Conservation (phyloP, 2,888 invertebrate species). For the Odontomyia ornata region DNA sequence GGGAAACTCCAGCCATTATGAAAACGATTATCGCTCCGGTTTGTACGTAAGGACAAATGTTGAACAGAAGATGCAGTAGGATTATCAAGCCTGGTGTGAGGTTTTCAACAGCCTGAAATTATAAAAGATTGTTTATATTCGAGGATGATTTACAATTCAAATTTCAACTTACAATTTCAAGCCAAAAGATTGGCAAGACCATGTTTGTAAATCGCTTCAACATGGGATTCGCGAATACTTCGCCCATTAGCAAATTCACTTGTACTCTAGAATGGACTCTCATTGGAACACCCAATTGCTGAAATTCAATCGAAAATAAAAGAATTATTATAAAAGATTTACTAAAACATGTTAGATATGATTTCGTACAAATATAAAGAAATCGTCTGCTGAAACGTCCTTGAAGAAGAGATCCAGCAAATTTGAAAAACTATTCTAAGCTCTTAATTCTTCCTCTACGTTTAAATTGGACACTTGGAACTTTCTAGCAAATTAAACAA, state of each 20-base stretch:
- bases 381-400: too few relatives aligned
- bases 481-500: too few relatives aligned
- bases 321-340: neutral
- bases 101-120: constrained; percentile 59
- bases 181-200: constrained; percentile 76
- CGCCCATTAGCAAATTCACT: constrained; percentile 75
- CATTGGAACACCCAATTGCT: constrained; percentile 75
- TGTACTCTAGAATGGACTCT: constrained; percentile 73
- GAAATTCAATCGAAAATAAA: constrained; percentile 50
- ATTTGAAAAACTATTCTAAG: too few relatives aligned
- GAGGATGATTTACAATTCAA: neutral
- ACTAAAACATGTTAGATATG: too few relatives aligned
- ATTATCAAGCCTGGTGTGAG: constrained; percentile 64
- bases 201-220: constrained; percentile 71
- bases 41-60: constrained; percentile 67
- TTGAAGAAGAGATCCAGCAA: too few relatives aligned
- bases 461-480: too few relatives aligned
- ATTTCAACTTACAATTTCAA: constrained; percentile 70
- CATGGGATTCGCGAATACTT: constrained; percentile 70
- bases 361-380: too few relatives aligned
- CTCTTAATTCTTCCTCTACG: too few relatives aligned
- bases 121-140: constrained; percentile 35
- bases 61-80: constrained; percentile 65
- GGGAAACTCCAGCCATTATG: constrained; percentile 64
- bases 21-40: constrained; percentile 65